Evolutionary conservation across 2,797 vertebrate genomes (phyloP).

Genomic region (Sphaeramia orbicularis): DNA sequence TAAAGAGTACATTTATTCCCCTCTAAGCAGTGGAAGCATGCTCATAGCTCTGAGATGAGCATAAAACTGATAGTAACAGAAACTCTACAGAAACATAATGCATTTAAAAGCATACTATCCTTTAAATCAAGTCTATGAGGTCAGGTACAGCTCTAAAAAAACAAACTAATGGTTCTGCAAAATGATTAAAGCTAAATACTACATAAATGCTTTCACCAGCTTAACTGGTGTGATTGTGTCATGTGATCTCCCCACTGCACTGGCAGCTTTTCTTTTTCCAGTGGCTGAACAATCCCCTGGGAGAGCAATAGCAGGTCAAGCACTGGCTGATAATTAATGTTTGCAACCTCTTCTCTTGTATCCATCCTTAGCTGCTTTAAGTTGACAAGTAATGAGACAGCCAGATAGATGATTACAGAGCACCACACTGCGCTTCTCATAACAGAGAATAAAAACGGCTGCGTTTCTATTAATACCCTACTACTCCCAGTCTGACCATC

Average conservation of each 20-base stretch:
- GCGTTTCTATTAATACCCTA: conserved; percentile 43
- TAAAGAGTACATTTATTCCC: too few relatives aligned
- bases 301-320: conserved; percentile 20
- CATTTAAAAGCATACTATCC: too few relatives aligned
- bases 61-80: background rate
- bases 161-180: background rate
- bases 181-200: background rate
- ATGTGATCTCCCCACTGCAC: conserved; percentile 2
- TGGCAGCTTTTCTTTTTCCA: background rate
- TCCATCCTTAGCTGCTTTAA: conserved; percentile 16
- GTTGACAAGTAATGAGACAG: conserved; percentile 41
- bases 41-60: too few relatives aligned
- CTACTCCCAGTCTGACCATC: conserved; percentile 24
- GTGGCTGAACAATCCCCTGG: conserved; percentile 8
- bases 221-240: conserved; percentile 1
- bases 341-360: conserved; percentile 30
- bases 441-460: conserved; percentile 12
- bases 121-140: background rate
- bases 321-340: conserved; percentile 21
- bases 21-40: too few relatives aligned
- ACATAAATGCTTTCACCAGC: background rate
- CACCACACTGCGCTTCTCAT: conserved; percentile 13
- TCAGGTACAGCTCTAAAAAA: background rate
- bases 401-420: conserved; percentile 24
- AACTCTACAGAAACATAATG: background rate